Evolutionary conservation across 2,113 vertebrate species (phyloP).

Genomic region (Chlamydotis undulata): DNA sequence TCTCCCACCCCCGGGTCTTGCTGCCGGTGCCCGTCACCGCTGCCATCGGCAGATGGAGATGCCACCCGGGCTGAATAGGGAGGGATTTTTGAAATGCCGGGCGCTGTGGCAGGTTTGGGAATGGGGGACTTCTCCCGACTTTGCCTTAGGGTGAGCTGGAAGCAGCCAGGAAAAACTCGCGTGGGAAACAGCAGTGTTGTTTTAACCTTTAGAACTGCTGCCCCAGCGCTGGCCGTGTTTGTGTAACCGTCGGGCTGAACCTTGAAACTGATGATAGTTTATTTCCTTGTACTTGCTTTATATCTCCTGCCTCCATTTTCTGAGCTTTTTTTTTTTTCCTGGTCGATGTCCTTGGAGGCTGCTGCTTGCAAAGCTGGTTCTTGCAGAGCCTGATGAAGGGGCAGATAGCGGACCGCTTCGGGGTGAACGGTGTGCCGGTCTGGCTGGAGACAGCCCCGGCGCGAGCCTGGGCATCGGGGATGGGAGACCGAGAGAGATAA

Average conservation of each 20-base stretch:
- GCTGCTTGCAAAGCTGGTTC: background rate
- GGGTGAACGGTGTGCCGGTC: rapidly evolving
- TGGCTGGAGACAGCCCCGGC: rapidly evolving
- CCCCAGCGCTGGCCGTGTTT: background rate
- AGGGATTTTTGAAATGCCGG: background rate
- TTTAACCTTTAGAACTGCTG: background rate
- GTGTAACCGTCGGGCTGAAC: background rate
- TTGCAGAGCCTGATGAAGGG: background rate
- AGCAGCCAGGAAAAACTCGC: background rate
- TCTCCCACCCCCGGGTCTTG: rapidly evolving
- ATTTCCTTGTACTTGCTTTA: background rate
- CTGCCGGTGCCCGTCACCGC: background rate
- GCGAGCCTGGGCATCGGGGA: rapidly evolving
- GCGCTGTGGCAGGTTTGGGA: background rate
- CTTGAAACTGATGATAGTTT: background rate
- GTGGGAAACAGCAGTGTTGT: background rate
- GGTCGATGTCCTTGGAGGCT: background rate
- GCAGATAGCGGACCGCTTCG: background rate
- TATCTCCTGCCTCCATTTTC: background rate
- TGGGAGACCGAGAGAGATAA: background rate
- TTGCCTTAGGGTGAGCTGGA: background rate
- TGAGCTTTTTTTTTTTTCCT: background rate
- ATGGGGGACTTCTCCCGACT: background rate
- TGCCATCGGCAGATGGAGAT: background rate
- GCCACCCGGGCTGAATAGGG: background rate